Conservation (phyloP, 2,888 invertebrate genomes). For the Sarcophaga variegata region DNA sequence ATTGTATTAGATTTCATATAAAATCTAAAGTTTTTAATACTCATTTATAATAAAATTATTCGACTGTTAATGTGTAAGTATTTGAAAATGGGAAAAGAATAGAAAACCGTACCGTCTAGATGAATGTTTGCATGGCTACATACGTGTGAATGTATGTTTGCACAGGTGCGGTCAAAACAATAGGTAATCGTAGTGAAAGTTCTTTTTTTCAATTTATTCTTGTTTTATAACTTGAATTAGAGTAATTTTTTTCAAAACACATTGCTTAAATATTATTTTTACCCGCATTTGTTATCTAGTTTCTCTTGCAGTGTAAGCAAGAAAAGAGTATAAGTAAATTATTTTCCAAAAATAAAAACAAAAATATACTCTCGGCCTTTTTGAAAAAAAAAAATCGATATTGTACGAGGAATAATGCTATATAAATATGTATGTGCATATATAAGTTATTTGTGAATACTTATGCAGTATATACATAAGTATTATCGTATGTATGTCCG, state of each 20-base stretch:
- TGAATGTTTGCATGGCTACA: not conserved
- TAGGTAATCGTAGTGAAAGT: conserved; percentile 60
- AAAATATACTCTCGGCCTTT: conserved; percentile 52
- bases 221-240: not conserved
- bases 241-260: not conserved
- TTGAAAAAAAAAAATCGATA: conserved; percentile 67
- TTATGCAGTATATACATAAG: conserved; percentile 1
- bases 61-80: conserved; percentile 51
- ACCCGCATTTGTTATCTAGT: not conserved
- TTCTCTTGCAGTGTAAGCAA: not conserved
- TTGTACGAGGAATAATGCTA: conserved; percentile 54
- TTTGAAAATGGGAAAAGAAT: conserved; percentile 1
- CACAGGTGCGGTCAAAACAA: conserved; percentile 69
- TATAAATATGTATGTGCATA: conserved; percentile 59
- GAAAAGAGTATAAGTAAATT: not conserved
- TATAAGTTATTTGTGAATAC: conserved; percentile 17
- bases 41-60: conserved; percentile 4
- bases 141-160: conserved; percentile 35
- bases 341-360: not conserved
- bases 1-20: conserved; percentile 27
- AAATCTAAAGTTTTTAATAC: conserved; percentile 1
- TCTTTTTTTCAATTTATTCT: conserved; percentile 38
- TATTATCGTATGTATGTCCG: conserved; percentile 48
- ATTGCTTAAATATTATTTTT: not conserved
- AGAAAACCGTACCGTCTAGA: conserved; percentile 3